Conservation (phyloP, 2,888 invertebrate species). For the Dryococelus australis region DNA sequence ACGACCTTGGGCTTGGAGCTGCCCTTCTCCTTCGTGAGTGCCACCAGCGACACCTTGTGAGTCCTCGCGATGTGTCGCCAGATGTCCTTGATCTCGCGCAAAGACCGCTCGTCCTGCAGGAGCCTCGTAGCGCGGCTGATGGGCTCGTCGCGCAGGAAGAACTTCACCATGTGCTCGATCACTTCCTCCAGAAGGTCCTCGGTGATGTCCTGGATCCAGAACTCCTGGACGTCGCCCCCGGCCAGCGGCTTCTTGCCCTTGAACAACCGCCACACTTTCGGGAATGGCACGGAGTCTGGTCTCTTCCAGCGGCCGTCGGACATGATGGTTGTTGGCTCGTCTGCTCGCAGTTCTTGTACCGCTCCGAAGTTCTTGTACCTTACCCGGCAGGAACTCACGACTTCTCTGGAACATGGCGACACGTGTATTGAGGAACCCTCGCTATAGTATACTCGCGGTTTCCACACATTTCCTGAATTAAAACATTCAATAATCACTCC, state of each 20-base stretch:
- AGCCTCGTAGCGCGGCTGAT: constrained; percentile 41
- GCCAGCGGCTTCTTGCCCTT: constrained; percentile 52
- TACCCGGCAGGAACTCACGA: too few species aligned
- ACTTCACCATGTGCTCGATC: constrained; percentile 57
- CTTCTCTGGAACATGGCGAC: too few species aligned
- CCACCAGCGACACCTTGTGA: constrained; percentile 53
- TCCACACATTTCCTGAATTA: too few species aligned
- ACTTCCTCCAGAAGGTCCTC: constrained; percentile 59
- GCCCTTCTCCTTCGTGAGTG: constrained; percentile 31
- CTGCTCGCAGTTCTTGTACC: too few species aligned
- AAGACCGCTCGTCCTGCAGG: constrained; percentile 48
- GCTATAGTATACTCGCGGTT: too few species aligned
- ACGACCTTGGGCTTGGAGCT: constrained; percentile 5
- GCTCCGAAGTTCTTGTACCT: too few species aligned
- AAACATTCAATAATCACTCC: too few species aligned
- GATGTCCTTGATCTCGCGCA: constrained; percentile 50
- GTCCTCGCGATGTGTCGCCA: constrained; percentile 52
- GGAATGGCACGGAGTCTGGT: constrained; percentile 57
- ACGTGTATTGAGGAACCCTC: too few species aligned
- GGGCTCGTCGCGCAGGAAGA: constrained; percentile 58
- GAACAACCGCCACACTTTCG: constrained; percentile 61
- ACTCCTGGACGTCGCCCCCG: constrained; percentile 56
- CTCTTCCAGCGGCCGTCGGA: constrained; percentile 55
- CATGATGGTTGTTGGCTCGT: background rate
- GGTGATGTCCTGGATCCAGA: constrained; percentile 63